These are phyloP conservation scores for Sialia sialis DNA, from an alignment of 2,113 vertebrate genomes.

Conservation along the genomic window DNA sequence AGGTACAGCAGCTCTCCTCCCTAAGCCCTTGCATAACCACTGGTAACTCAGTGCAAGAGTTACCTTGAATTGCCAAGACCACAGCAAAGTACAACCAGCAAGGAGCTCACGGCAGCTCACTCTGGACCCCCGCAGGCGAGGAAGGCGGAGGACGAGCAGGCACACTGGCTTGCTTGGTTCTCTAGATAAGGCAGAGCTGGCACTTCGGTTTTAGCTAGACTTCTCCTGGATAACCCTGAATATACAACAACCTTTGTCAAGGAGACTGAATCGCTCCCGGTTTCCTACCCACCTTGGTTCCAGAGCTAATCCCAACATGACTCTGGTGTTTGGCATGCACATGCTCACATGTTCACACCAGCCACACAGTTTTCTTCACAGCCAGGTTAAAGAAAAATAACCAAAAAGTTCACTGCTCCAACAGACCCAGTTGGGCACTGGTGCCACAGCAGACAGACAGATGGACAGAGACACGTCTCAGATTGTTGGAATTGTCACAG, in stretches of 20 bases:
- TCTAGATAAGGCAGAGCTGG: slow-evolving; percentile 56
- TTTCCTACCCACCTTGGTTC: neutral
- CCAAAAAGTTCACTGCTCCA: neutral
- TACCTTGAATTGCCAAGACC: slow-evolving; percentile 34
- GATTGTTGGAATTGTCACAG: neutral
- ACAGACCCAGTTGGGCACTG: neutral
- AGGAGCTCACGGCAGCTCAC: neutral
- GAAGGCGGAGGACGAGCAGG: slow-evolving; percentile 27
- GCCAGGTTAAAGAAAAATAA: neutral
- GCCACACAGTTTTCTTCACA: neutral
- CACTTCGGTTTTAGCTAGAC: slow-evolving; percentile 47
- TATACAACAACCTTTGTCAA: neutral
- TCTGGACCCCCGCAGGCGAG: neutral
- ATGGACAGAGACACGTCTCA: neutral
- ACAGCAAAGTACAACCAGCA: slow-evolving; percentile 17
- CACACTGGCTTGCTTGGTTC: slow-evolving; percentile 35
- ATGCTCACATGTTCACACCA: neutral
- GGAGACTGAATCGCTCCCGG: neutral
- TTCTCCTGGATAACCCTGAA: slow-evolving; percentile 28
- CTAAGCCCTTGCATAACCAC: slow-evolving; percentile 68
- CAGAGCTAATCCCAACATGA: neutral
- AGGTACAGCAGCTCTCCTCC: slow-evolving; percentile 54
- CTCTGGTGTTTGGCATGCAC: accelerated
- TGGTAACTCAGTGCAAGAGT: slow-evolving; percentile 9
- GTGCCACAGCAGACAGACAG: neutral